Percentiles rank a stretch among this genome's conserved stretches.
phyloP scores from a whole-genome alignment of 2,113 vertebrate genomes.

The Pseudopipra pipra region DNA sequence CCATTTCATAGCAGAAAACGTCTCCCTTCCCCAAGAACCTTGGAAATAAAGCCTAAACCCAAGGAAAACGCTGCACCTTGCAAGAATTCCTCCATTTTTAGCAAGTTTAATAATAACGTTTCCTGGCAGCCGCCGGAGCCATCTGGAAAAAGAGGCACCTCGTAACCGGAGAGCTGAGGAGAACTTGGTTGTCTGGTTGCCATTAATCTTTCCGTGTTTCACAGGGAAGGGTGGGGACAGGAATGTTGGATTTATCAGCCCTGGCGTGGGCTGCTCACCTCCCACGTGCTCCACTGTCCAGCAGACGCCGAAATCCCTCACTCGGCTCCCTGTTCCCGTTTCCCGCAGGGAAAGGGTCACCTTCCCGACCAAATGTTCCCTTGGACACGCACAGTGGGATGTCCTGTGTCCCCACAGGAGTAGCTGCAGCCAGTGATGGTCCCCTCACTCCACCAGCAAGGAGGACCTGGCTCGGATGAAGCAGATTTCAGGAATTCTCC shows the following conservation, averaged over 20 bases:
- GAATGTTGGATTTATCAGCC: not conserved
- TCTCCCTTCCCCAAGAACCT: not conserved
- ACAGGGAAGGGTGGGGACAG: constrained; percentile 8
- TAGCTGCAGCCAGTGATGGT: not conserved
- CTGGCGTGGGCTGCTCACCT: not conserved
- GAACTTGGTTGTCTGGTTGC: not conserved
- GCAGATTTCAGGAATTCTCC: not conserved
- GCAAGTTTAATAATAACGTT: not conserved
- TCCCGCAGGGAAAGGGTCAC: not conserved
- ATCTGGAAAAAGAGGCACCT: not conserved
- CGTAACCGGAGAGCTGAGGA: not conserved
- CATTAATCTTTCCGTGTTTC: not conserved
- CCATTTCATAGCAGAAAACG: not conserved
- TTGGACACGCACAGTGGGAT: too few species aligned
- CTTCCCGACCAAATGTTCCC: not conserved
- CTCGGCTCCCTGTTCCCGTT: not conserved
- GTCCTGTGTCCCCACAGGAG: not conserved
- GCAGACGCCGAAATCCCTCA: not conserved
- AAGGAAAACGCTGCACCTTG: not conserved
- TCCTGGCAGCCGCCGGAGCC: not conserved
- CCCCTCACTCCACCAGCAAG: not conserved
- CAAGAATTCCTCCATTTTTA: not conserved
- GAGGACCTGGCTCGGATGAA: not conserved
- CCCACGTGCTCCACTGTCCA: not conserved
- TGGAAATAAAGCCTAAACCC: not conserved